Evolutionary conservation across 2,113 vertebrate genomes (phyloP).

Genomic region (Narcine bancroftii): DNA sequence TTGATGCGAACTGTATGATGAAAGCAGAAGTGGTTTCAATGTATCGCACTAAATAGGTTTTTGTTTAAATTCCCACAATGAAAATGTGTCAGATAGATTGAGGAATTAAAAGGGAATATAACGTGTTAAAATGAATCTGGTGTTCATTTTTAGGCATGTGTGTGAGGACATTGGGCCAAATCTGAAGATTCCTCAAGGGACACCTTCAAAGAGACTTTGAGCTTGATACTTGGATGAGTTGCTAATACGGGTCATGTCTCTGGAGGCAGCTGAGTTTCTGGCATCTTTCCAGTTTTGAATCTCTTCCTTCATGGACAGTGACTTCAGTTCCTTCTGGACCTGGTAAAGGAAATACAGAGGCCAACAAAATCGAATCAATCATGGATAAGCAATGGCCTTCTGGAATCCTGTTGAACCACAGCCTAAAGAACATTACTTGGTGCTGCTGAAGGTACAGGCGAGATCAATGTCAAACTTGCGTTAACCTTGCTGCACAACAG

Average conservation of each 20-base stretch:
- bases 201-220: background rate
- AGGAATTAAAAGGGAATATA: background rate
- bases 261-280: background rate
- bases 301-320: background rate
- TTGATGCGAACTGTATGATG: background rate
- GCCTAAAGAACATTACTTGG: no score
- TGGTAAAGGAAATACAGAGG: background rate
- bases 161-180: background rate
- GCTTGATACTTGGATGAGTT: background rate
- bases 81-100: background rate
- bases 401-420: background rate
- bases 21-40: background rate
- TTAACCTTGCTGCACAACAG: background rate
- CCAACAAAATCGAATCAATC: background rate
- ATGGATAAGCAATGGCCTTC: background rate
- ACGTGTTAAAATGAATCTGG: background rate
- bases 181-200: no score
- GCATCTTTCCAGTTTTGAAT: background rate
- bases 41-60: background rate
- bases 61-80: background rate
- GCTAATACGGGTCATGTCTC: background rate
- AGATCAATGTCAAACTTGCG: no score
- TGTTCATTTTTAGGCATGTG: background rate
- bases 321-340: background rate
- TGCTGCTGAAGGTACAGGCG: background rate